Evolutionary conservation across 2,797 vertebrate genomes (phyloP).

Genomic region (Dromococcyx pavoninus): DNA sequence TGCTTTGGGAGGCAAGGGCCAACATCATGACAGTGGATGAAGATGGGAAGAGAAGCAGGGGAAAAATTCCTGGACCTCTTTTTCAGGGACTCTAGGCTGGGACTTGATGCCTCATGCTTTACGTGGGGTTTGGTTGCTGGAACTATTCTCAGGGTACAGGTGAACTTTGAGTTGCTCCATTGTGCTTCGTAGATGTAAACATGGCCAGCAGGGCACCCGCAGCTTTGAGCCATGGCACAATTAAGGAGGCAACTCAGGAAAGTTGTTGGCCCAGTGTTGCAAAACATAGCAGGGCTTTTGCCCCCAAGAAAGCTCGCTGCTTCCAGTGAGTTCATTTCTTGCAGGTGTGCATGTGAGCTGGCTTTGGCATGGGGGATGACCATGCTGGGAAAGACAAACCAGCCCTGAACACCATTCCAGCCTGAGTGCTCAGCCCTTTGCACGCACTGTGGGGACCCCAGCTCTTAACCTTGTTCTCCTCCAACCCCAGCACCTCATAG

Average conservation of each 20-base stretch:
- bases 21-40: neutral
- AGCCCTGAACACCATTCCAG: neutral
- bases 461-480: neutral
- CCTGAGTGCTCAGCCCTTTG: neutral
- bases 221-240: accelerated
- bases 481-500: neutral
- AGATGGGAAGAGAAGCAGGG: neutral
- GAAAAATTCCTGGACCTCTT: neutral
- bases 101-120: neutral
- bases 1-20: neutral
- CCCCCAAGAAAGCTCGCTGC: accelerated
- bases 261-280: accelerated
- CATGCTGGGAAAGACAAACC: neutral
- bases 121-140: neutral
- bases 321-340: neutral
- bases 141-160: accelerated
- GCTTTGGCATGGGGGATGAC: neutral
- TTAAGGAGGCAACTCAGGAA: neutral
- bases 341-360: accelerated
- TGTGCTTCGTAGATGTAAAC: neutral
- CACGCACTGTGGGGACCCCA: neutral
- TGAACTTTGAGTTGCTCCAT: neutral
- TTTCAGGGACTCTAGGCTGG: neutral
- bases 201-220: neutral
- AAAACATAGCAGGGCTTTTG: neutral